Base-by-base conservation (phyloP, 2,797 vertebrate genomes). In the Peromyscus eremicus region DNA sequence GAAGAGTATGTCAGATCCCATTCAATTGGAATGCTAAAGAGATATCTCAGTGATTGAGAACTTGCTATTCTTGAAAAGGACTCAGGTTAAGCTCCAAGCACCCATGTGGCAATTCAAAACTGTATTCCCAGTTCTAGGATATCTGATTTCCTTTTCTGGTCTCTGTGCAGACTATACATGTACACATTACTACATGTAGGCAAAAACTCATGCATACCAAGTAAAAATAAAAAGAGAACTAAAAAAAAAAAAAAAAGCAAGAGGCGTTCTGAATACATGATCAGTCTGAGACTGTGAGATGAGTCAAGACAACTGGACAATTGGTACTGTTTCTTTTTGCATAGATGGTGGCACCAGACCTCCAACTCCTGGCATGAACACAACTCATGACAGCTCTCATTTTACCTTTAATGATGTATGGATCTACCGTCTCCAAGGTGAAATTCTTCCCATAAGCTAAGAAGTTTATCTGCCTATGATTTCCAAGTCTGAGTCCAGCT, bases 291-390 rank as follows among this genome's bases (percentile, higher is more conserved):
- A 5, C 19, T 8, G 62, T 57, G 9, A 68, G 40, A 37, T 8
- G 37, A 10, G 13, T n/a, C 17, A 37, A 49, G 49, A 92, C 3
- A 93, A 46, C 52, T 52, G 49, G 49, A 90, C 3, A 93, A n/a
- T 13, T 52, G 49, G 49, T 3, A 23, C 11, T 6, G 6, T 4
- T 25, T 27, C 32, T 5, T 16, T 68, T 19, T 92, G 5, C 12
- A 27, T 0, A 12, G 1, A 55, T 10, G 14, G 1, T 11, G 17
- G 17, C 12, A 55, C 0, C 9, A 75, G 37, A 76, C 5, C 14
- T 77, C 0, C 27, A 70, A 23, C 1, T n/a, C 66, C 40, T 73
- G 46, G 4, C 76, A 14, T 21, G 0, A 4, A 43, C 29, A 75
- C 6, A 46, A 7, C 8, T 6, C 17, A 10, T 14, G 3, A 1